These are phyloP conservation scores for Marmota flaviventris DNA, from an alignment of 2,113 vertebrate genomes.

Conservation along the genomic window DNA sequence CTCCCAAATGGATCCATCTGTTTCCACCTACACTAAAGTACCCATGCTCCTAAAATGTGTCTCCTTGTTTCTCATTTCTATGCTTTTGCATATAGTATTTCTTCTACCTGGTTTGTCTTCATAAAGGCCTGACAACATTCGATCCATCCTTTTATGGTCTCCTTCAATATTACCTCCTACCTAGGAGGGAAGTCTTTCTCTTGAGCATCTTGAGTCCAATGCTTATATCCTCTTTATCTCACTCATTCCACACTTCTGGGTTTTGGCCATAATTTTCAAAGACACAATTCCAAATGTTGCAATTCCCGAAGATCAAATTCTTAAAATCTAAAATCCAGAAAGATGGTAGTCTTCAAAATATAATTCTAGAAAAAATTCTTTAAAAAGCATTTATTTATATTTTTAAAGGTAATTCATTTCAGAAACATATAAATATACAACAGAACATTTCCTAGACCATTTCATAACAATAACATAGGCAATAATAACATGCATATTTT, in stretches of 20 bases:
- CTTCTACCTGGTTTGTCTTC: conserved; percentile 2
- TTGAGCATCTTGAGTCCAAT: not conserved
- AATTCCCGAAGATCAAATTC: not conserved
- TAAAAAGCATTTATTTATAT: not conserved
- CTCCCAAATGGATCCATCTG: not conserved
- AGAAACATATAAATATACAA: not conserved
- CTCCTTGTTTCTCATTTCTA: not conserved
- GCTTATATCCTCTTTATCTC: not conserved
- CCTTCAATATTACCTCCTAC: not conserved
- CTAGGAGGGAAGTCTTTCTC: not conserved
- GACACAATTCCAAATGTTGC: not conserved
- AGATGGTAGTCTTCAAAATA: not conserved
- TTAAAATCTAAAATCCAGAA: not conserved
- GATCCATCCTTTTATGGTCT: not conserved
- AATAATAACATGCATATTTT: not conserved
- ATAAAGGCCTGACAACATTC: not conserved
- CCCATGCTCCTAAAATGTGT: not conserved
- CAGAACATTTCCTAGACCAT: not conserved
- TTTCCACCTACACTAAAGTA: not conserved
- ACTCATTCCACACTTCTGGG: not conserved
- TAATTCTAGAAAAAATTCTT: not conserved
- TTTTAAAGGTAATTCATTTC: not conserved
- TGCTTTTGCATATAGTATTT: not conserved
- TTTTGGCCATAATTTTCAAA: not conserved
- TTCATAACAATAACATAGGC: not conserved